phyloP scores from a whole-genome alignment of 2,888 invertebrate species.

The Aethes cnicana region DNA sequence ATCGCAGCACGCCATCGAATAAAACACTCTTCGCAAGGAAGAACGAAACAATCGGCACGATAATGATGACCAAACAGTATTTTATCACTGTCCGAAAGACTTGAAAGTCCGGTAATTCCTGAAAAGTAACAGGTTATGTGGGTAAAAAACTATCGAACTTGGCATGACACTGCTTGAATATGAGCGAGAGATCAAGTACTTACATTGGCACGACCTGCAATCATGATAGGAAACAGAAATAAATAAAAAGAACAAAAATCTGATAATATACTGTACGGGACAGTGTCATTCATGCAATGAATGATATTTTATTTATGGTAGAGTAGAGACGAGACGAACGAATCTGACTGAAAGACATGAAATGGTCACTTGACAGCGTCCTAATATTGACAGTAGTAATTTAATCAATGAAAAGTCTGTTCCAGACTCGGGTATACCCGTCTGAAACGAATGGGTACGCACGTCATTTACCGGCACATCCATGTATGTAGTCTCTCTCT shows the following conservation, averaged over 20 bases:
- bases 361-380: slow-evolving; percentile 1
- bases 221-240: slow-evolving; percentile 69
- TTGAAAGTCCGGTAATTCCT: slow-evolving; percentile 86
- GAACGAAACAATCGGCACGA: slow-evolving; percentile 88
- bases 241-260: slow-evolving; percentile 49
- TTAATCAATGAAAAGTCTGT: slow-evolving; percentile 17
- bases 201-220: slow-evolving; percentile 79
- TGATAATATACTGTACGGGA: slow-evolving; percentile 34
- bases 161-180: slow-evolving; percentile 1
- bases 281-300: slow-evolving; percentile 31
- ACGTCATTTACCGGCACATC: not conserved
- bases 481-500: not conserved
- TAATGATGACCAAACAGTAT: slow-evolving; percentile 89
- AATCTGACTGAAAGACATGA: not conserved
- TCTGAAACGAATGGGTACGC: not conserved
- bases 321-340: not conserved
- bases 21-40: slow-evolving; percentile 86
- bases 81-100: slow-evolving; percentile 89
- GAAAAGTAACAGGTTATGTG: slow-evolving; percentile 51
- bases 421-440: slow-evolving; percentile 2
- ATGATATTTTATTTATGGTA: slow-evolving; percentile 40
- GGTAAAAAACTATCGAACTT: slow-evolving; percentile 2
- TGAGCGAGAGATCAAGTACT: slow-evolving; percentile 43
- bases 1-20: slow-evolving; percentile 85
- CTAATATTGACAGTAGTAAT: not conserved